phyloP scores from a whole-genome alignment of 2,888 invertebrate species.

The Lottia gigantea region DNA sequence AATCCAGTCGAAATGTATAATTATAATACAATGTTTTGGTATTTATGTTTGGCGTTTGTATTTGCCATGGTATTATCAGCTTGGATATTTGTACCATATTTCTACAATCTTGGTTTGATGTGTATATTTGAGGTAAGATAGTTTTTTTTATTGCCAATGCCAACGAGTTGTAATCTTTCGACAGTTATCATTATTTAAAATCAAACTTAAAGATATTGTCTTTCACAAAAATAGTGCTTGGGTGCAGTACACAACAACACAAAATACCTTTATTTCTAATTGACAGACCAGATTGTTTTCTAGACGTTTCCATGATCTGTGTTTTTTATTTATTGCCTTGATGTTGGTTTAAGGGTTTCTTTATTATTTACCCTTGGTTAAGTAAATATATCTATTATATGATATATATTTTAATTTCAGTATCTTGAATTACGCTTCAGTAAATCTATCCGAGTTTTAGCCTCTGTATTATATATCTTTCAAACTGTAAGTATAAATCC shows the following conservation, averaged over 20 bases:
- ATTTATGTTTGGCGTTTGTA: slow-evolving; percentile 33
- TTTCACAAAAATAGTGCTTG: too few relatives aligned
- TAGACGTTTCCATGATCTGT: too few relatives aligned
- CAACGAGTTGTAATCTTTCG: too few relatives aligned
- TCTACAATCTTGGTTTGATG: slow-evolving; percentile 33
- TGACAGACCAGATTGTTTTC: too few relatives aligned
- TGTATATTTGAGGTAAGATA: slow-evolving; percentile 35
- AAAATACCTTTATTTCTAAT: too few relatives aligned
- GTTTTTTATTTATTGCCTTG: too few relatives aligned
- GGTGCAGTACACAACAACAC: too few relatives aligned
- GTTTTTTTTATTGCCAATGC: neutral
- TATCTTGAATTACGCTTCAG: slow-evolving; percentile 50
- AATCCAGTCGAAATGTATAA: slow-evolving; percentile 44
- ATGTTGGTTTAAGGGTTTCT: too few relatives aligned
- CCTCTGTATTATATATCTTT: slow-evolving; percentile 35
- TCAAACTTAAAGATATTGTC: too few relatives aligned
- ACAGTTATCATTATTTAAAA: too few relatives aligned
- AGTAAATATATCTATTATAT: too few relatives aligned
- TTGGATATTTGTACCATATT: slow-evolving; percentile 34
- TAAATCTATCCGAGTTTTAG: slow-evolving; percentile 33
- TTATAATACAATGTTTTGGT: slow-evolving; percentile 41
- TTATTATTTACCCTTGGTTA: too few relatives aligned
- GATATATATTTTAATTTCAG: slow-evolving; percentile 30
- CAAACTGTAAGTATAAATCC: slow-evolving; percentile 35
- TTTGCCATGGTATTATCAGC: slow-evolving; percentile 41